Evolutionary conservation across 2,888 invertebrate genomes (phyloP).

Genomic region (Morpho helenor): DNA sequence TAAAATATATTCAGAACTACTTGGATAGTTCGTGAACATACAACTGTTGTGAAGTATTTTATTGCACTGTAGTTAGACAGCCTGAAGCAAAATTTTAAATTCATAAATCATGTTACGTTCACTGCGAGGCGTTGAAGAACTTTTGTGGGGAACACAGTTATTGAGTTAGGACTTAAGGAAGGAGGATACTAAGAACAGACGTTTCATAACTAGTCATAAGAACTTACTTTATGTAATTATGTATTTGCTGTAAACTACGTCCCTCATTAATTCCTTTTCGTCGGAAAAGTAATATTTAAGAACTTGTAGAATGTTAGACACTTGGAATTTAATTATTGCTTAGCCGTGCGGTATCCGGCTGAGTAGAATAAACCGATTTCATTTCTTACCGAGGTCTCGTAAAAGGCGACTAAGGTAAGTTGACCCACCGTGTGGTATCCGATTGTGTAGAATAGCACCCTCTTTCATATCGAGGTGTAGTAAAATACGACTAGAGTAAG

Average conservation of each 20-base stretch:
- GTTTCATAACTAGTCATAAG: constrained; percentile 17
- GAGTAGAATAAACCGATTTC: no score
- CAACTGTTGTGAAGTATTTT: constrained; percentile 23
- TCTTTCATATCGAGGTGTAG: no score
- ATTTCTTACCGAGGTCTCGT: no score
- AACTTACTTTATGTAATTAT: constrained; percentile 16
- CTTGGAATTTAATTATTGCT: background rate
- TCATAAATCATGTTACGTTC: constrained; percentile 29
- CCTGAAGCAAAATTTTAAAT: constrained; percentile 28
- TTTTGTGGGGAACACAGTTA: constrained; percentile 30
- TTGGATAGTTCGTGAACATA: constrained; percentile 10
- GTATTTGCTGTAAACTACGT: constrained; percentile 12
- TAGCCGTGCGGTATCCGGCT: no score
- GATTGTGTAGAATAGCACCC: no score
- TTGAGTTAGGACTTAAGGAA: constrained; percentile 26
- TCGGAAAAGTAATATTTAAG: no score
- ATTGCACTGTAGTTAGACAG: constrained; percentile 26
- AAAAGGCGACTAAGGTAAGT: no score
- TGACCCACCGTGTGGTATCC: no score
- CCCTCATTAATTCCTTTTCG: constrained; percentile 8
- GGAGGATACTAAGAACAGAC: constrained; percentile 22
- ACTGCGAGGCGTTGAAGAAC: constrained; percentile 28
- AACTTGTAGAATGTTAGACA: background rate
- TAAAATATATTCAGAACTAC: constrained; percentile 19
- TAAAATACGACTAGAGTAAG: no score